Conservation (phyloP, 2,797 vertebrate genomes). For the Alosa sapidissima region DNA sequence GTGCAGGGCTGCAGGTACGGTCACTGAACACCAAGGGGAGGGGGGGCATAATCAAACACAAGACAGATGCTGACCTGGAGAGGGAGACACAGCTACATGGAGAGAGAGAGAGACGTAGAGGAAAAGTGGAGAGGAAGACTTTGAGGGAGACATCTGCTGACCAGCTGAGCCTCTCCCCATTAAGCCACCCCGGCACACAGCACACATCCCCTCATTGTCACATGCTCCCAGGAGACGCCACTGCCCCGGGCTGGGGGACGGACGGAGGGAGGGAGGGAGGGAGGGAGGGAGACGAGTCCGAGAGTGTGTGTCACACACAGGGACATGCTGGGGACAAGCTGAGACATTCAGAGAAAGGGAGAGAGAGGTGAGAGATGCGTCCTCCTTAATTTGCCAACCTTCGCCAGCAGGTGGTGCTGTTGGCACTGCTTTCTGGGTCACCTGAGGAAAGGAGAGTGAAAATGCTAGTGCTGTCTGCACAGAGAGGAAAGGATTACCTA, state of each 20-base stretch:
- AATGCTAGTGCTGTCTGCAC: constrained; percentile 72
- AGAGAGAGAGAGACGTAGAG: constrained; percentile 45
- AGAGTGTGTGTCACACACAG: constrained; percentile 48
- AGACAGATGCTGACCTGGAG: constrained; percentile 25
- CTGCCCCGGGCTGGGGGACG: constrained; percentile 46
- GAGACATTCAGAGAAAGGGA: constrained; percentile 6
- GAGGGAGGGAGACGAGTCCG: constrained; percentile 24
- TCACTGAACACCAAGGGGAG: neutral
- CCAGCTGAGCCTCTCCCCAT: constrained; percentile 64
- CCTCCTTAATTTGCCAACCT: too few relatives aligned
- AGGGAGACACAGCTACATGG: constrained; percentile 13
- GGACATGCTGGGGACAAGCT: constrained; percentile 31
- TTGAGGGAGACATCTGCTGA: constrained; percentile 63
- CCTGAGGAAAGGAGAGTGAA: constrained; percentile 67
- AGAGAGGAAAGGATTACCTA: constrained; percentile 59
- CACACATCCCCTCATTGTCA: constrained; percentile 57
- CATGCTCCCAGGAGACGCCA: constrained; percentile 63
- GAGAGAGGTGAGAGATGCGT: neutral
- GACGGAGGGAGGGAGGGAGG: constrained; percentile 22
- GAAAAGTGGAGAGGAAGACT: constrained; percentile 53
- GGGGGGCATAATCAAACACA: neutral
- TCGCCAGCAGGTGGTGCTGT: constrained; percentile 75
- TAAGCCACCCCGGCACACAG: constrained; percentile 58
- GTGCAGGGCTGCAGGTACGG: neutral
- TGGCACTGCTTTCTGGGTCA: constrained; percentile 68